Evolutionary conservation across 53 echinoderm and acorn worm species (phyloP), one percentile per base, ranked within the genome.

Genomic region (Holothuria leucospilota): DNA sequence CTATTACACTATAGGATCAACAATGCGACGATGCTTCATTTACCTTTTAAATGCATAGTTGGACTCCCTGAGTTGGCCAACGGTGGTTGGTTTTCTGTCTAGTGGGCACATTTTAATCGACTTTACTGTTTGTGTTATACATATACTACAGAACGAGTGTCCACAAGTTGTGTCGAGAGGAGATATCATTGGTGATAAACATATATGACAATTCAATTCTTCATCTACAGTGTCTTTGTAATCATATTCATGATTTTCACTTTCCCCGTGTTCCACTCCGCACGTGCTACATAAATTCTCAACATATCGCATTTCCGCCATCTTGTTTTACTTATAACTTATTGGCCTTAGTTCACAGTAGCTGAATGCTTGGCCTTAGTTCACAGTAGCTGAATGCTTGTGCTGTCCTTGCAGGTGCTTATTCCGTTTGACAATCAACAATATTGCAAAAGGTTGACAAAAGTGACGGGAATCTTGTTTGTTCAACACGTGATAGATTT

Each of bases 71-170:
- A 80, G 38, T 30, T 80, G 59, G 8, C 53, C 62, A 4, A 80
- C 29, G 13, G 25, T 80, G 29, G 80, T 80, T 2, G 80, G 80
- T 34, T 80, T 80, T 80, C 80, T 28, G 21, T 80, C 80, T 0
- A 80, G 80, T 29, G 80, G 80, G 53, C 80, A 80, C 80, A 80
- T 80, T 61, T 80, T 80, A 38, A 80, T 80, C 59, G 80, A 51
- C 5, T 15, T 11, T 30, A 80, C 62, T 14, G 80, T 80, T 30
- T 80, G 80, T 6, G 80, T 80, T 27, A 80, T 80, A 34, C 80
- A 80, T 4, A 59, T 16, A 8, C 15, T 60, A 30, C 80, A 80
- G 38, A 59, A 80, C 26, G 59, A 59, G 61, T 80, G 80, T 59
- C 80, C 80, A 34, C 80, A 80, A 21, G 56, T 59, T 27, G 80